Evolutionary conservation across 2,888 invertebrate genomes (phyloP).

Genomic region (Teleiodes luculella): DNA sequence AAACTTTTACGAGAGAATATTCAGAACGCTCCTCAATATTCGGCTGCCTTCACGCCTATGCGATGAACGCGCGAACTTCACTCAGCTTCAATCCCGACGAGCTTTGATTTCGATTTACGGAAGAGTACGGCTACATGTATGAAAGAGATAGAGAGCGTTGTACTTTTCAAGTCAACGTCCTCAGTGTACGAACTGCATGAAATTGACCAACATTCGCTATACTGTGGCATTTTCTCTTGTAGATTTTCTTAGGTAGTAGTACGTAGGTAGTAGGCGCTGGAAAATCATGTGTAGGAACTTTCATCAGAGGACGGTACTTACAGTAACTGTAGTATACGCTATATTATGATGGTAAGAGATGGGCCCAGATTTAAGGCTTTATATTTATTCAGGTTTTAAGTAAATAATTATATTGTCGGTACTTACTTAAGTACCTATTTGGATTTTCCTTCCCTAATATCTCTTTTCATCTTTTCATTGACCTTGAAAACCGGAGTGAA

Average conservation of each 20-base stretch:
- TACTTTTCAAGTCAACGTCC: slow-evolving; percentile 73
- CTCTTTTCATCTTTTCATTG: no score
- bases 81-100: slow-evolving; percentile 65
- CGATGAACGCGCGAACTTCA: slow-evolving; percentile 55
- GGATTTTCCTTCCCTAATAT: no score
- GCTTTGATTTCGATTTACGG: slow-evolving; percentile 79
- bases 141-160: slow-evolving; percentile 54
- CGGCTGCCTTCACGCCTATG: slow-evolving; percentile 51
- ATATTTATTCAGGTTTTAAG: no score
- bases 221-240: slow-evolving; percentile 57
- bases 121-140: slow-evolving; percentile 63
- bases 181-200: slow-evolving; percentile 63
- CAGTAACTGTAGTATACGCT: no score
- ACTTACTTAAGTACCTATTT: no score
- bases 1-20: slow-evolving; percentile 16
- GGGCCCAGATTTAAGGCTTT: no score
- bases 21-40: slow-evolving; percentile 52
- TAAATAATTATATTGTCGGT: no score
- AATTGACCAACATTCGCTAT: slow-evolving; percentile 51
- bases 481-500: no score
- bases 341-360: no score
- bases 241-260: no score
- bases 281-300: not conserved
- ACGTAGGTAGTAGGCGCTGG: not conserved
- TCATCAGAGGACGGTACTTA: no score